These are phyloP conservation scores for Aricia agestis DNA, from an alignment of 1,140 invertebrate species.

Conservation along the genomic window DNA sequence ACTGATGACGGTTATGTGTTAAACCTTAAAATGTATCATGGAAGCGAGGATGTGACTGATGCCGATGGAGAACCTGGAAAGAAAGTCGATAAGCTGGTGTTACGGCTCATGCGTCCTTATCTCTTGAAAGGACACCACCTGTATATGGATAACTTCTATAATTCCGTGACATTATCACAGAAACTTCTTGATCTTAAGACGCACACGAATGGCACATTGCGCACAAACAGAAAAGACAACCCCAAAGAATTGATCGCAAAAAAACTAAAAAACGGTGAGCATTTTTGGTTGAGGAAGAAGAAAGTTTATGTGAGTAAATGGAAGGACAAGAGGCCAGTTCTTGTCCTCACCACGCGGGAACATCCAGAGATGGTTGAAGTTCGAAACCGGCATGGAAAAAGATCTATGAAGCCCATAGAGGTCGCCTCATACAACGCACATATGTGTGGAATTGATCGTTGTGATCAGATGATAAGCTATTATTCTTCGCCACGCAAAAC, in stretches of 20 bases:
- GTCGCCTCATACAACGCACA: neutral
- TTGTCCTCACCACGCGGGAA: neutral
- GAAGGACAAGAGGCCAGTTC: no score
- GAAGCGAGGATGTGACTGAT: slow-evolving; percentile 17
- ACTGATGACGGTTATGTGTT: slow-evolving; percentile 43
- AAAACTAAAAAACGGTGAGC: no score
- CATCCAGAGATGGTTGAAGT: neutral
- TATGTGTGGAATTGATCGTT: no score
- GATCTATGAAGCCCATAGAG: neutral
- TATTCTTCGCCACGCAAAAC: no score
- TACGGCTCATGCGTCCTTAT: slow-evolving; percentile 33
- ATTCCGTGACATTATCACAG: slow-evolving; percentile 29
- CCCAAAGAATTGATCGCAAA: slow-evolving; percentile 14
- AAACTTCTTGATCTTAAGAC: slow-evolving; percentile 32
- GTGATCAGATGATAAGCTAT: no score
- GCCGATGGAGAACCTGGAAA: slow-evolving; percentile 8
- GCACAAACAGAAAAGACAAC: slow-evolving; percentile 32
- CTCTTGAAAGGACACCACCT: slow-evolving; percentile 40
- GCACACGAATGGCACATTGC: slow-evolving; percentile 36
- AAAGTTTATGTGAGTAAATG: no score
- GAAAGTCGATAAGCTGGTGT: slow-evolving; percentile 26
- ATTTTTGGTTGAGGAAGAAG: no score
- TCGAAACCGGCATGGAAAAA: neutral
- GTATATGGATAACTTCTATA: slow-evolving; percentile 44
- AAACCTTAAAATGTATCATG: slow-evolving; percentile 40